Conservation (phyloP, 1,140 invertebrate genomes). For the Muscidifurax raptorellus region DNA sequence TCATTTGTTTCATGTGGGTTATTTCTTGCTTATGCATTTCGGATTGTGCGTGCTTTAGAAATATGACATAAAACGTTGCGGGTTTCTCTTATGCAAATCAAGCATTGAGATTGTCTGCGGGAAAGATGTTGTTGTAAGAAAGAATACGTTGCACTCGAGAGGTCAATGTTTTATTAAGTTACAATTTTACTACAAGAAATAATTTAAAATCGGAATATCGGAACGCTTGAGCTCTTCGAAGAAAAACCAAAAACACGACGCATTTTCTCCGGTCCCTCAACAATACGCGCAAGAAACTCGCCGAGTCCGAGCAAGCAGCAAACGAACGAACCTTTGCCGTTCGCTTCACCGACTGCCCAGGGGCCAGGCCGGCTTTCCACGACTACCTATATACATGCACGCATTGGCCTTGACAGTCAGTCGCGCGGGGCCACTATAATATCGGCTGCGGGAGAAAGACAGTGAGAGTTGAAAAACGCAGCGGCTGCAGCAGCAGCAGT, state of each 20-base stretch:
- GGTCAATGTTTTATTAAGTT: no score
- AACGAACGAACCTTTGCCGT: no score
- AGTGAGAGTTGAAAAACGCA: conserved; percentile 56
- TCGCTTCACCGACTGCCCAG: neutral
- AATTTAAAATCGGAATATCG: no score
- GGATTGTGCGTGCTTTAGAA: neutral
- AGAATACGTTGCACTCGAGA: no score
- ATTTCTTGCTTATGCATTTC: neutral
- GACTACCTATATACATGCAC: neutral
- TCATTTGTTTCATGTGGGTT: neutral
- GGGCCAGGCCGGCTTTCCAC: neutral
- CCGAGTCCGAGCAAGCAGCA: no score
- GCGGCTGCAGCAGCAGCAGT: neutral
- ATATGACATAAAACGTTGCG: conserved; percentile 24
- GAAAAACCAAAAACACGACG: neutral
- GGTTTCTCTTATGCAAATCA: conserved; percentile 39
- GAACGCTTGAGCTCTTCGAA: neutral
- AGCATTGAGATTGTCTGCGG: neutral
- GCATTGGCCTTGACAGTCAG: conserved; percentile 70
- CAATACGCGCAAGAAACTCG: neutral
- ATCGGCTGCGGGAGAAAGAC: conserved; percentile 41
- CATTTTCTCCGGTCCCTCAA: neutral
- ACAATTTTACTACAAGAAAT: no score
- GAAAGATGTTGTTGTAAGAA: neutral
- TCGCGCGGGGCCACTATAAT: conserved; percentile 51